A percentile compares a stretch with the other conserved stretches of the same genome.
These are phyloP conservation scores for Drosophila repletoides DNA, from an alignment of 1,140 invertebrate species.

Conservation along the genomic window DNA sequence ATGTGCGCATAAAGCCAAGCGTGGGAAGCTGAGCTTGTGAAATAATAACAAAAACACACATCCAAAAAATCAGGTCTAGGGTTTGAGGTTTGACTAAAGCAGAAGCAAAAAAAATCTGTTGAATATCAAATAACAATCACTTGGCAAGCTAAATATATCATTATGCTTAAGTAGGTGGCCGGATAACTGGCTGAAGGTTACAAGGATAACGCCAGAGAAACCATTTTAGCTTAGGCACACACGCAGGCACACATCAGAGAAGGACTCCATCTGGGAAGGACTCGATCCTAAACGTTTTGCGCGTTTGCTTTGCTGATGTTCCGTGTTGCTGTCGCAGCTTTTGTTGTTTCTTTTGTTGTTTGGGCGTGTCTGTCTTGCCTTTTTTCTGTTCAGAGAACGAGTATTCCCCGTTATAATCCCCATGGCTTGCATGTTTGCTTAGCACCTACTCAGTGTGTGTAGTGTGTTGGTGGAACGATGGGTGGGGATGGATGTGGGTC, in stretches of 20 bases:
- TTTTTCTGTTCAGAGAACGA: conserved; percentile 53
- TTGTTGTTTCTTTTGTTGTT: conserved; percentile 46
- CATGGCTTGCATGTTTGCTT: conserved; percentile 74
- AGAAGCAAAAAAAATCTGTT: conserved; percentile 66
- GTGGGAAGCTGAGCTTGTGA: conserved; percentile 47
- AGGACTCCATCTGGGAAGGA: not conserved
- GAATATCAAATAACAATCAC: conserved; percentile 81
- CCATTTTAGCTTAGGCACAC: conserved; percentile 53
- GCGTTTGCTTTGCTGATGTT: conserved; percentile 53
- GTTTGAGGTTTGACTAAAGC: not conserved
- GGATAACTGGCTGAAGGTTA: conserved; percentile 30
- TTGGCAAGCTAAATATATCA: conserved; percentile 80
- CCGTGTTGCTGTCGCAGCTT: conserved; percentile 19
- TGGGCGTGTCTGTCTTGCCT: conserved; percentile 58
- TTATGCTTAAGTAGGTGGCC: conserved; percentile 76
- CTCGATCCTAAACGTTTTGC: conserved; percentile 35
- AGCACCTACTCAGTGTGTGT: conserved; percentile 53
- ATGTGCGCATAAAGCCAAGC: conserved; percentile 23
- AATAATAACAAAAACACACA: conserved; percentile 59
- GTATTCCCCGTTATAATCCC: conserved; percentile 59
- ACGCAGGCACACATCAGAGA: conserved; percentile 15
- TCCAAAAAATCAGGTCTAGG: conserved; percentile 30
- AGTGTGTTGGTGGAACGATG: not conserved
- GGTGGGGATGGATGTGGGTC: not conserved
- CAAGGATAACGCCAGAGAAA: conserved; percentile 34